Evolutionary conservation across 1,140 invertebrate genomes (phyloP), one percentile per base, ranked within the genome.

Genomic region (Stegodyphus mimosarum): DNA sequence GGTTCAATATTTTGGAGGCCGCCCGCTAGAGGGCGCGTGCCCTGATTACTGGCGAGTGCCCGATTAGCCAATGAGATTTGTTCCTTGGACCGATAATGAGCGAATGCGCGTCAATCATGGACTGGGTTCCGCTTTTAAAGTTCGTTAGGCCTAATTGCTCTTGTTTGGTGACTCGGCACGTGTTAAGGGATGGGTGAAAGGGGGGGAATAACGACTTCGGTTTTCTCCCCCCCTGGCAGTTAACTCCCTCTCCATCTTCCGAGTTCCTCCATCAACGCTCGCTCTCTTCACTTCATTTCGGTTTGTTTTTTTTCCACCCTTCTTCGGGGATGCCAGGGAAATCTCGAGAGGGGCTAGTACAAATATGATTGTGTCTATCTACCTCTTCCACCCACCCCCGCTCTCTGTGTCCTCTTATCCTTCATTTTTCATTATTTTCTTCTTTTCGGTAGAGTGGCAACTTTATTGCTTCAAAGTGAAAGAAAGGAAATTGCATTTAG

Each of bases 31-130:
- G 76, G 69, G 69, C 55, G 79, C 52, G 78, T 33, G 33, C 33
- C 33, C 81, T 84, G 81, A 84, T 84, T 75, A 84, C 81, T 84
- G 64, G 81, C 81, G 81, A 84, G 81, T 84, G 81, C 73, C 81
- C 81, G 72, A 84, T 84, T 84, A 84, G 81, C 81, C 81, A 84
- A 84, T 84, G 81, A 84, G 81, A 84, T 84, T 84, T 84, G 81
- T 84, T 84, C 81, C 81, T 70, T 75, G 72, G 64, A 76, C 72
- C 81, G 81, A 84, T 84, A 84, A 84, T 84, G 81, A 84, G 81
- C 53, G 73, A 76, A 70, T 75, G 72, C 71, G 73, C 81, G 81
- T 84, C 81, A 84, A 84, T 84, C 81, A 84, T 76, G 70, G 81
- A 75, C 75, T 73, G 76, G 49, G 81, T 63, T 18, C 50, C 81